phyloP scores from a whole-genome alignment of 2,888 invertebrate species.

The Harpalus rubripes region DNA sequence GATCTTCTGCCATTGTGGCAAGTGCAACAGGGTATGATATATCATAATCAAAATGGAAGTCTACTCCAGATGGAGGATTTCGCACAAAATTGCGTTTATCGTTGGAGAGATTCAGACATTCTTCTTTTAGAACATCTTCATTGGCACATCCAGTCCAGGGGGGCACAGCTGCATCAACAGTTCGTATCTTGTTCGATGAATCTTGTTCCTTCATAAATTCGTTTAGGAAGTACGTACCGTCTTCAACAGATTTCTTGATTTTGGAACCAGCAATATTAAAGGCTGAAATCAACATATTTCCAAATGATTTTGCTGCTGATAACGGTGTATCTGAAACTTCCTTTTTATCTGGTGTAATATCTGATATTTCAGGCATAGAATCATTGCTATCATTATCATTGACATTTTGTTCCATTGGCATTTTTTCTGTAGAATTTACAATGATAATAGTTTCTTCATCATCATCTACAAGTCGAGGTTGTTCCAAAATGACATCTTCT shows the following conservation, averaged over 20 bases:
- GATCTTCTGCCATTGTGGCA: constrained; percentile 93
- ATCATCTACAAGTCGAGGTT: not conserved
- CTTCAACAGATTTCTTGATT: constrained; percentile 94
- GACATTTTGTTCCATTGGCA: too few species aligned
- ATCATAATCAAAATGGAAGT: constrained; percentile 94
- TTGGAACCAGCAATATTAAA: constrained; percentile 94
- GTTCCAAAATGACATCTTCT: not conserved
- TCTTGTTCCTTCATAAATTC: constrained; percentile 95
- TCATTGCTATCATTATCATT: too few species aligned
- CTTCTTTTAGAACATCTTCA: constrained; percentile 92
- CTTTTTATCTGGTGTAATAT: not conserved
- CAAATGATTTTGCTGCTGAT: constrained; percentile 89
- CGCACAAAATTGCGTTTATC: constrained; percentile 96
- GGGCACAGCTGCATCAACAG: constrained; percentile 80
- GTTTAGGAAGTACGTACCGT: constrained; percentile 92
- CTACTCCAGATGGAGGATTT: constrained; percentile 93
- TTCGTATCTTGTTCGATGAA: constrained; percentile 80
- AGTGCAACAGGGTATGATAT: constrained; percentile 92
- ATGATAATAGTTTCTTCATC: too few species aligned
- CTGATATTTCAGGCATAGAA: too few species aligned
- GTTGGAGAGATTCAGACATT: constrained; percentile 92
- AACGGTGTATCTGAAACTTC: constrained; percentile 80
- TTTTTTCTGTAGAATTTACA: too few species aligned
- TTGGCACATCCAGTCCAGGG: constrained; percentile 96
- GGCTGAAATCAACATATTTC: constrained; percentile 92